Percentiles rank a stretch among this genome's conserved stretches.
Conservation (phyloP, 2,888 invertebrate genomes). For the Atherix ibis region DNA sequence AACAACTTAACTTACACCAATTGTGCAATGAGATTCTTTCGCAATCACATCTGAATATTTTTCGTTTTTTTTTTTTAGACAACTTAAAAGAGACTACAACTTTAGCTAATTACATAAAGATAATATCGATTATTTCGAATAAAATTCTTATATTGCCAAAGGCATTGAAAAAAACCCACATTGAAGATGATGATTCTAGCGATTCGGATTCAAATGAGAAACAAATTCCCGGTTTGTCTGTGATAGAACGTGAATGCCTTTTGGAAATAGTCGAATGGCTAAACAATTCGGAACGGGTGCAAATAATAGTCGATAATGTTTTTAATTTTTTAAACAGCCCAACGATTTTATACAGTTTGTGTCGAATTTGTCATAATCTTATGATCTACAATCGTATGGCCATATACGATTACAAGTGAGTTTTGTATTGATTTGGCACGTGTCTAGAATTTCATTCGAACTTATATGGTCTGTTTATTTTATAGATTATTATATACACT, state of each 20-base stretch:
- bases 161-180: constrained; percentile 14
- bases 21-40: no score
- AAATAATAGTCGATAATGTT: constrained; percentile 32
- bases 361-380: constrained; percentile 69
- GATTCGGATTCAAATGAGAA: constrained; percentile 22
- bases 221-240: constrained; percentile 15
- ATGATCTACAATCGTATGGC: constrained; percentile 66
- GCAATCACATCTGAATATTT: no score
- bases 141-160: constrained; percentile 28
- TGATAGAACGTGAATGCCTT: constrained; percentile 23
- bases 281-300: constrained; percentile 46
- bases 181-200: constrained; percentile 15
- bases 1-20: no score
- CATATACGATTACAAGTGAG: constrained; percentile 69
- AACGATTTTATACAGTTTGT: constrained; percentile 48
- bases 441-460: constrained; percentile 5
- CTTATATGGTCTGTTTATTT: background rate
- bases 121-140: constrained; percentile 26
- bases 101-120: constrained; percentile 21
- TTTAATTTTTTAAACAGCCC: constrained; percentile 30
- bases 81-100: constrained; percentile 13
- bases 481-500: constrained; percentile 56
- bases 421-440: constrained; percentile 7
- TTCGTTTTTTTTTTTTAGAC: constrained; percentile 18
- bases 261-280: constrained; percentile 40